Conservation (phyloP, 2,797 vertebrate species). For the Crenuchus spilurus region DNA sequence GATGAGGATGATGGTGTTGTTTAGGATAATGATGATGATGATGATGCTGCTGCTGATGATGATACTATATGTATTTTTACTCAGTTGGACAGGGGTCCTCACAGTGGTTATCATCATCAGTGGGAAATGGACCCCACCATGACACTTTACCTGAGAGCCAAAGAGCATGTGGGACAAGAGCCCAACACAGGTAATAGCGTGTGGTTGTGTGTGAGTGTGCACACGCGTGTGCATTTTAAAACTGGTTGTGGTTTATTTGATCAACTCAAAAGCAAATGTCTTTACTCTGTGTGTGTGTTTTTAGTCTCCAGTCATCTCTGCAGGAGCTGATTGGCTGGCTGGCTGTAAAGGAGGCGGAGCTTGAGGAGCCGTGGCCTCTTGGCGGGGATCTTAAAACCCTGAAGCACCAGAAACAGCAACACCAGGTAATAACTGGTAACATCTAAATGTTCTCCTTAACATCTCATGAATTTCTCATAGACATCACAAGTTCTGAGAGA, state of each 20-base stretch:
- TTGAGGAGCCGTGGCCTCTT: neutral
- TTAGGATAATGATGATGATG: neutral
- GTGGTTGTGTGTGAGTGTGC: constrained; percentile 4
- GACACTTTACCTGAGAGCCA: neutral
- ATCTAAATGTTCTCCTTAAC: too few relatives aligned
- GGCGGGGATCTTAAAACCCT: constrained; percentile 12
- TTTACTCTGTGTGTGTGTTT: constrained; percentile 9
- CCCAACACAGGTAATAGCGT: neutral
- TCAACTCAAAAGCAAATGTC: too few relatives aligned
- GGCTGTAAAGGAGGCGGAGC: constrained; percentile 14
- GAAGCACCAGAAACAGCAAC: constrained; percentile 10
- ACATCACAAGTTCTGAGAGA: too few relatives aligned
- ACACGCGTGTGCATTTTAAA: too few relatives aligned
- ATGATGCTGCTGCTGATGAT: neutral
- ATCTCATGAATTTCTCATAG: too few relatives aligned
- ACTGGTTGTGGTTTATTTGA: too few relatives aligned
- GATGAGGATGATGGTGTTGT: neutral
- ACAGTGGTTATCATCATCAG: neutral
- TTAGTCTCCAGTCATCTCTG: neutral
- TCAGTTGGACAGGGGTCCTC: neutral
- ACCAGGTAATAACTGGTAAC: neutral
- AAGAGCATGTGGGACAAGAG: neutral
- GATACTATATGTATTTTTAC: neutral
- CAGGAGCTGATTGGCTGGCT: constrained; percentile 15
- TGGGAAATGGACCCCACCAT: neutral